Evolutionary conservation across 2,113 vertebrate species (phyloP).

Genomic region (Oenanthe melanoleuca): DNA sequence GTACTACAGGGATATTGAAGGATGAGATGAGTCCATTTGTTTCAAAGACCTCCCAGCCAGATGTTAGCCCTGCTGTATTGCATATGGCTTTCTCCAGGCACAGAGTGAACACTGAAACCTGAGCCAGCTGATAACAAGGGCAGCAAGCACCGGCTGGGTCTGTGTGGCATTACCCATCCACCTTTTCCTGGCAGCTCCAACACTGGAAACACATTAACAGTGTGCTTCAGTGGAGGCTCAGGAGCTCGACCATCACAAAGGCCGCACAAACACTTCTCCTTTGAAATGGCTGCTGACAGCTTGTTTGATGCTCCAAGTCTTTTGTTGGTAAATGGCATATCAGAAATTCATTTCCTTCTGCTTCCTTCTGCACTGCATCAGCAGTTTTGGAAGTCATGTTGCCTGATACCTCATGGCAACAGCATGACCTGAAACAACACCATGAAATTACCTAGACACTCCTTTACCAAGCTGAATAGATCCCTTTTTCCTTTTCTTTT

Average conservation of each 20-base stretch:
- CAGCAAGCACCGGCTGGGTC: not conserved
- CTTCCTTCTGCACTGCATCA: not conserved
- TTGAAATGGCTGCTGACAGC: not conserved
- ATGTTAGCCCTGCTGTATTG: not conserved
- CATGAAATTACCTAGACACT: not conserved
- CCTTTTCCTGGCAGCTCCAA: not conserved
- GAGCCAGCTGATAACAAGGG: not conserved
- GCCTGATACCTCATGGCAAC: not conserved
- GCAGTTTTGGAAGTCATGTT: not conserved
- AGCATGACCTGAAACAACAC: not conserved
- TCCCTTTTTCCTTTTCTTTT: not conserved
- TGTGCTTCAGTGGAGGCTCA: not conserved
- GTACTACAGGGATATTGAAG: not conserved
- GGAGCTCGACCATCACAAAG: not conserved
- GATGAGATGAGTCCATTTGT: not conserved
- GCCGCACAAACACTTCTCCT: not conserved
- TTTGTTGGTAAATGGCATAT: not conserved
- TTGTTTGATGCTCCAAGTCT: not conserved
- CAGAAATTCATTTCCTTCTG: not conserved
- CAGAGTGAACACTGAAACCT: not conserved
- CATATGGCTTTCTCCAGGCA: not conserved
- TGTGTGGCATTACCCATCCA: not conserved
- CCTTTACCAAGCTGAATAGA: not conserved
- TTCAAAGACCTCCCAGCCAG: constrained; percentile 30
- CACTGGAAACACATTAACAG: not conserved